These are phyloP conservation scores for Dyspetes luteomarginatus DNA, from an alignment of 2,888 invertebrate species.

Conservation along the genomic window DNA sequence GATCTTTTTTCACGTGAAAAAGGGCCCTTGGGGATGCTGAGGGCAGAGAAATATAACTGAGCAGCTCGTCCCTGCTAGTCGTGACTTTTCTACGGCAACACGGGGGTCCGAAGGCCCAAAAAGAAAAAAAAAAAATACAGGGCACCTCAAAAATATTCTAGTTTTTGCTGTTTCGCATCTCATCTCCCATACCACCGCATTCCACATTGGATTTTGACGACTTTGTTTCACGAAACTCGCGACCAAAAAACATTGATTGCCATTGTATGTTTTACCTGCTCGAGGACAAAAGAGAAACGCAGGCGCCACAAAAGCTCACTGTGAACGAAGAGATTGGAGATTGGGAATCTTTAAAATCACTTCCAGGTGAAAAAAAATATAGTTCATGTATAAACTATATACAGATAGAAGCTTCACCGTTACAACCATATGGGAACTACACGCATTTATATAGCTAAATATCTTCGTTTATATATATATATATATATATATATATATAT, in stretches of 20 bases:
- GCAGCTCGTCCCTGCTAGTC: neutral
- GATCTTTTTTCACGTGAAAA: conserved; percentile 49
- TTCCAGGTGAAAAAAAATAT: no score
- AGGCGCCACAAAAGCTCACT: no score
- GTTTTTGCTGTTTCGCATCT: conserved; percentile 9
- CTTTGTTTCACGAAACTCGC: conserved; percentile 32
- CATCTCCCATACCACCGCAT: neutral
- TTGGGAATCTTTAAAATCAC: no score
- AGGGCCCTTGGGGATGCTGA: conserved; percentile 8
- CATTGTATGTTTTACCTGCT: conserved; percentile 18
- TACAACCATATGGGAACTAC: neutral
- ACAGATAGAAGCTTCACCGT: neutral
- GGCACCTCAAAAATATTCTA: conserved; percentile 31
- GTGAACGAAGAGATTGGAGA: no score
- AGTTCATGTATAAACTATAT: no score
- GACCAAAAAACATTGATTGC: conserved; percentile 16
- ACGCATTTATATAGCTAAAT: neutral
- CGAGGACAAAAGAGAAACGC: neutral
- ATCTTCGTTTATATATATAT: neutral
- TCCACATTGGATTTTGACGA: conserved; percentile 22
- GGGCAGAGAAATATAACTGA: neutral
- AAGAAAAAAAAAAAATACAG: conserved; percentile 28
- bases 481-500: neutral
- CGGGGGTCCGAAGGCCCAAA: conserved; percentile 44
- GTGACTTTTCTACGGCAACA: conserved; percentile 38